Evolutionary conservation across 2,888 invertebrate genomes (phyloP), one percentile per base, ranked within the genome.

Genomic region (Leptinotarsa juncta): DNA sequence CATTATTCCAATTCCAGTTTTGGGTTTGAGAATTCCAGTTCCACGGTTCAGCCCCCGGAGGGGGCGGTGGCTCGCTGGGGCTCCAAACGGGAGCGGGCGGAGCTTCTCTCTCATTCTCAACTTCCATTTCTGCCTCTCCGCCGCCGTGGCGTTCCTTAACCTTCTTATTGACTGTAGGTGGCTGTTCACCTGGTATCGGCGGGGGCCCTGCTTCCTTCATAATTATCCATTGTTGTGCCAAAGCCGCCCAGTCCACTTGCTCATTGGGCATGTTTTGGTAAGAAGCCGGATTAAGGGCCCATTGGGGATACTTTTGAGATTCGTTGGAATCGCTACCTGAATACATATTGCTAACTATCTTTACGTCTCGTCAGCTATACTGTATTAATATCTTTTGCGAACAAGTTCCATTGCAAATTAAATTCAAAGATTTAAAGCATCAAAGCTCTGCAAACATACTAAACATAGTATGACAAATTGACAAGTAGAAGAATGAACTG

Each of bases 201-300:
- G 87, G 88, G 3, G 89, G 88, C 23, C 88, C 88, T 12, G 94
- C 92, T 84, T 95, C 95, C 86, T 97, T 96, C 96, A 97, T 97
- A 86, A 95, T 95, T 82, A 98, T 98, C 98, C 98, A 98, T 91
- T 98, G 97, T 86, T 98, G 97, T 42, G 98, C 98, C 84, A 98
- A 90, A 49, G 96, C 94, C 15, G 97, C 98, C 98, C 98, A 98
- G 88, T 98, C 98, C 75, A 98, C 97, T 89, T 81, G 80, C 86
- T 95, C 96, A 83, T 93, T 93, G 82, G 94, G 92, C 87, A 95
- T 91, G 88, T 94, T 94, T 89, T 95, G 94, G 88, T 94, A 96
- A 68, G 94, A 92, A 71, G 93, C 91, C 76, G 95, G 95, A 89
- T 95, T 94, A 77, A 95, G 88, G 69, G 95, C 93, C 95, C 95